Conservation (phyloP, 1,140 invertebrate species). For the Pseudobourletiella spinata region DNA sequence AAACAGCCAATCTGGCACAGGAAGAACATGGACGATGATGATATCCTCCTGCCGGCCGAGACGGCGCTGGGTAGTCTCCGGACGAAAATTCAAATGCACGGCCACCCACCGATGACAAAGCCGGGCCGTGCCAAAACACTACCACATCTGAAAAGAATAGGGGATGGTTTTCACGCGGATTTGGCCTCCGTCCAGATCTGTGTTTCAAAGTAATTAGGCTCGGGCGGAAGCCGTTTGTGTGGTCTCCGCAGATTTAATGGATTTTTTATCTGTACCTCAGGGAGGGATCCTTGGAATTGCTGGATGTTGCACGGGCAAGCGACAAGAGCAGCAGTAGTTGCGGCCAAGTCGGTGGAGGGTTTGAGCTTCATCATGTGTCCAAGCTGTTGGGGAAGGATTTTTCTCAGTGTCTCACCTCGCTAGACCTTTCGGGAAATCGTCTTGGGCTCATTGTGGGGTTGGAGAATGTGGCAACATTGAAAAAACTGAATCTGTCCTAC, state of each 20-base stretch:
- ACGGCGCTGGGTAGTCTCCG: not conserved
- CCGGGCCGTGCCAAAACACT: not conserved
- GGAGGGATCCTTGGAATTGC: not conserved
- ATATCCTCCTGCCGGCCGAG: slow-evolving; percentile 7
- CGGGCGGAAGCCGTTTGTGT: no score
- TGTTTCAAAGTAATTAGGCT: slow-evolving; percentile 12
- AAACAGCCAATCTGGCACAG: not conserved
- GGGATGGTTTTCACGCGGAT: slow-evolving; percentile 24
- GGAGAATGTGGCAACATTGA: slow-evolving; percentile 17
- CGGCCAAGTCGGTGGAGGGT: no score
- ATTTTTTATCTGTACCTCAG: no score
- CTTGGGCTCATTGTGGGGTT: slow-evolving; percentile 15
- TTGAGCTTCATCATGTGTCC: not conserved
- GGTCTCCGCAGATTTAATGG: no score
- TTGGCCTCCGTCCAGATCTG: slow-evolving; percentile 7
- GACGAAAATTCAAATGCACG: not conserved
- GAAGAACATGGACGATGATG: slow-evolving; percentile 6
- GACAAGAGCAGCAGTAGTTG: not conserved
- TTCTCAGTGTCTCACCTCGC: not conserved
- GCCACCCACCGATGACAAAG: not conserved
- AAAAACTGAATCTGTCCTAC: slow-evolving; percentile 24
- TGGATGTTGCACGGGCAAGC: not conserved
- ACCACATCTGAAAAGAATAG: slow-evolving; percentile 5
- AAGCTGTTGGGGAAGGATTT: not conserved
- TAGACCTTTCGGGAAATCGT: not conserved